A percentile compares a stretch with the other conserved stretches of the same genome.
Evolutionary conservation across 2,888 invertebrate species (phyloP).

Genomic region (Eupithecia subfuscata): DNA sequence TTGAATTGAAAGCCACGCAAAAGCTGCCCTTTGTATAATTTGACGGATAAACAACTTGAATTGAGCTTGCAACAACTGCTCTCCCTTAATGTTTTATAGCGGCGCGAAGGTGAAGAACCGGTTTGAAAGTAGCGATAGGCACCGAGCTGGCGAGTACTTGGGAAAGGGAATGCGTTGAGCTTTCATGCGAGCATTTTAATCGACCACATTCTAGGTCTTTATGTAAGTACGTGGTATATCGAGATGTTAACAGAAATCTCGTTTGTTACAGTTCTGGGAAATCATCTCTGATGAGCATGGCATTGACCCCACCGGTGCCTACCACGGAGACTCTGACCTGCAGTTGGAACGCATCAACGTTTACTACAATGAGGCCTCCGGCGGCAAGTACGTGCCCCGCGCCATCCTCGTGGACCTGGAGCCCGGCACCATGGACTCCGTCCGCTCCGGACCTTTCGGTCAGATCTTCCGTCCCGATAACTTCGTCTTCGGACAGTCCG

Average conservation of each 20-base stretch:
- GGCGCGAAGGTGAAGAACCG: slow-evolving; percentile 56
- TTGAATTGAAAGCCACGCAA: slow-evolving; percentile 30
- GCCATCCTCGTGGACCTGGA: slow-evolving; percentile 77
- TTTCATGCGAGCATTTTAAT: slow-evolving; percentile 72
- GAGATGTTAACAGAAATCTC: slow-evolving; percentile 87
- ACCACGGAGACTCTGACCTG: slow-evolving; percentile 94
- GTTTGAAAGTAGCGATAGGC: slow-evolving; percentile 67
- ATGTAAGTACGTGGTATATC: slow-evolving; percentile 44
- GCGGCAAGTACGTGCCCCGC: slow-evolving; percentile 77
- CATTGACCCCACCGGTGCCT: slow-evolving; percentile 95
- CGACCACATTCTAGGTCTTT: slow-evolving; percentile 55
- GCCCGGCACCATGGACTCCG: slow-evolving; percentile 86
- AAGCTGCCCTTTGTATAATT: slow-evolving; percentile 42
- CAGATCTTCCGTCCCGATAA: slow-evolving; percentile 91
- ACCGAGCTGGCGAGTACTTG: slow-evolving; percentile 51
- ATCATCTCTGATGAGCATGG: slow-evolving; percentile 98
- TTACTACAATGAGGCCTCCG: slow-evolving; percentile 97
- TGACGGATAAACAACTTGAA: slow-evolving; percentile 38
- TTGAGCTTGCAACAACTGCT: slow-evolving; percentile 50
- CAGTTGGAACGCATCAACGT: slow-evolving; percentile 97
- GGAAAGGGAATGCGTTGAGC: slow-evolving; percentile 55
- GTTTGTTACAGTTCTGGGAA: slow-evolving; percentile 90
- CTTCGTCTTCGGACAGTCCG: slow-evolving; percentile 87
- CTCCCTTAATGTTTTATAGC: slow-evolving; percentile 54
- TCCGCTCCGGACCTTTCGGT: slow-evolving; percentile 88